These are phyloP conservation scores for Periophthalmus modestus DNA, from an alignment of 2,113 vertebrate genomes.

Conservation along the genomic window DNA sequence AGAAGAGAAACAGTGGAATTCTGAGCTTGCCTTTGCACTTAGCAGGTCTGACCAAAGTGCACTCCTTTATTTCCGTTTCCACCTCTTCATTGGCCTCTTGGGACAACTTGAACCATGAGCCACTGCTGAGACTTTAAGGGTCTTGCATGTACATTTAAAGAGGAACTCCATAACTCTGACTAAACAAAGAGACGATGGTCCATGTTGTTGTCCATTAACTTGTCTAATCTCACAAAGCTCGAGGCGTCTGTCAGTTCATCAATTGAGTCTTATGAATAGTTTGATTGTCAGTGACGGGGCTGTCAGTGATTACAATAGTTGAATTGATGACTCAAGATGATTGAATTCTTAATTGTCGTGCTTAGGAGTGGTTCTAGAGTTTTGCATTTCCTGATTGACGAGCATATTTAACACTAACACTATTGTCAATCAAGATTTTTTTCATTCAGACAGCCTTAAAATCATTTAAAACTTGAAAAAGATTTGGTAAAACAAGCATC, in stretches of 20 bases:
- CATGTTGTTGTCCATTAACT: not conserved
- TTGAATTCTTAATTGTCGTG: not conserved
- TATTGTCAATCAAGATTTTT: not conserved
- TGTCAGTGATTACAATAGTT: not conserved
- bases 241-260: not conserved
- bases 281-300: not conserved
- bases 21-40: not conserved
- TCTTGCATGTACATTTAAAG: conserved; percentile 51
- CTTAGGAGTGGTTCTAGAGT: not conserved
- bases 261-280: not conserved
- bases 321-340: not conserved
- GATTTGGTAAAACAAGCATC: not conserved
- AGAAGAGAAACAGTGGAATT: not conserved
- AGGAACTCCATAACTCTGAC: conserved; percentile 37
- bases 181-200: conserved; percentile 37
- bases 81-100: conserved; percentile 20
- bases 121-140: conserved; percentile 27
- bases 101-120: conserved; percentile 27
- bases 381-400: not conserved
- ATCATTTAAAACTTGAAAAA: not conserved
- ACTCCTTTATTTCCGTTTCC: conserved; percentile 19
- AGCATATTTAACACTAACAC: not conserved
- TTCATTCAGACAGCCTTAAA: not conserved
- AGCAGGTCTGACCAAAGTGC: not conserved
- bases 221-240: not conserved